Evolutionary conservation across 37 sponge, comb jelly and placozoan genomes (phyloP), one percentile per base, ranked within the genome.

Genomic region (Oopsacas minuta): DNA sequence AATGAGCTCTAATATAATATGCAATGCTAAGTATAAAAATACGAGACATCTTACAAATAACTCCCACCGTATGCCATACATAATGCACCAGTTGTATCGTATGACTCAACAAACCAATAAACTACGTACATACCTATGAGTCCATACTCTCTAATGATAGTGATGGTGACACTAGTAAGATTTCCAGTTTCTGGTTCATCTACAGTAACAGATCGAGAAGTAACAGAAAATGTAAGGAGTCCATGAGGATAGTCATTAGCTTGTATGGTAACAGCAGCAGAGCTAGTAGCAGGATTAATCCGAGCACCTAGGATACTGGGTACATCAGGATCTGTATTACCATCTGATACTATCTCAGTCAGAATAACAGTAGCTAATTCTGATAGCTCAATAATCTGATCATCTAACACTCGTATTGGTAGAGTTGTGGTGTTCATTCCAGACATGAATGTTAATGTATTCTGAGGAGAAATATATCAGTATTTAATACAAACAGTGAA

Each of bases 181-280:
- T 84, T 84, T 0, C 53, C 87, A 17, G 37, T 52, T 23, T 88
- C 91, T 35, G 35, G 25, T 37, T 91, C 91, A 23, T 37, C 46
- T 0, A 83, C 86, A 36, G 35, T 52, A 28, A 88, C 87, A 0
- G 42, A 25, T 34, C 82, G 8, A 37, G 91, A 37, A 12, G 88
- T 75, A 87, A 90, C 90, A 0, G 82, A 32, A 17, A 92, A 30
- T 1, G 36, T 81, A 52, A 85, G 10, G 25, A 91, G 87, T n/a
- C 95, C 95, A 86, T 92, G 88, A 34, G 95, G 95, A 23, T 83
- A 86, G 85, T 95, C 93, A 37, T 92, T 92, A 51, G 95, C 93
- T 22, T 83, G 81, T 0, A 92, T 88, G 38, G 93, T 92, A 53
- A 95, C 83, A 10, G 91, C 90, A 1, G 91, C 86, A 3, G 84